Conservation (phyloP, 2,797 vertebrate genomes). For the Acanthis flammea region DNA sequence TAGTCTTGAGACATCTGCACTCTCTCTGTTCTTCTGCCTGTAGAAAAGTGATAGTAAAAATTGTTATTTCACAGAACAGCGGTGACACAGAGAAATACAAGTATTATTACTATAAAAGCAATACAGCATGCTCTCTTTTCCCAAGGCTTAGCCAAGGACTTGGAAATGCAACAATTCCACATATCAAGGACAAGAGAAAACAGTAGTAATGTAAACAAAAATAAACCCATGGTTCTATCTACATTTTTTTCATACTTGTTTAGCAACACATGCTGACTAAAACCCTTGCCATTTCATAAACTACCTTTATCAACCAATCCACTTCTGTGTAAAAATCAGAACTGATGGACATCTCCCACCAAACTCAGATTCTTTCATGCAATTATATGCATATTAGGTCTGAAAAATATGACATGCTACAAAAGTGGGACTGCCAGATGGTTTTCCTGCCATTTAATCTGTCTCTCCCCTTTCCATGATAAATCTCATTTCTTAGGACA, state of each 20-base stretch:
- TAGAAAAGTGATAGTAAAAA: neutral
- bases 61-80: neutral
- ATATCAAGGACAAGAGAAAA: slow-evolving; percentile 36
- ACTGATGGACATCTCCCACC: neutral
- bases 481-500: neutral
- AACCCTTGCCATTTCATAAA: neutral
- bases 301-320: neutral
- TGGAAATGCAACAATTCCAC: slow-evolving; percentile 19
- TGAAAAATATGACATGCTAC: neutral
- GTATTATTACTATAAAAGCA: neutral
- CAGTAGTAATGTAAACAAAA: slow-evolving; percentile 39
- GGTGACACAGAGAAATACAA: neutral
- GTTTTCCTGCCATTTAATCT: neutral
- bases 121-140: neutral
- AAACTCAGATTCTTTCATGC: neutral
- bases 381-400: neutral
- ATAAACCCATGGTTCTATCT: neutral
- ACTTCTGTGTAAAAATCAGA: neutral
- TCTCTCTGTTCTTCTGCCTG: neutral
- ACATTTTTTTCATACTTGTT: slow-evolving; percentile 33
- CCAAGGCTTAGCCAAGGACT: slow-evolving; percentile 28
- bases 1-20: neutral
- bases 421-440: neutral
- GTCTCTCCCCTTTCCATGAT: neutral
- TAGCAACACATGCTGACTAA: neutral